A percentile compares a stretch with the other conserved stretches of the same genome.
Evolutionary conservation across 2,888 invertebrate genomes (phyloP).

Genomic region (Pyrgus malvae): DNA sequence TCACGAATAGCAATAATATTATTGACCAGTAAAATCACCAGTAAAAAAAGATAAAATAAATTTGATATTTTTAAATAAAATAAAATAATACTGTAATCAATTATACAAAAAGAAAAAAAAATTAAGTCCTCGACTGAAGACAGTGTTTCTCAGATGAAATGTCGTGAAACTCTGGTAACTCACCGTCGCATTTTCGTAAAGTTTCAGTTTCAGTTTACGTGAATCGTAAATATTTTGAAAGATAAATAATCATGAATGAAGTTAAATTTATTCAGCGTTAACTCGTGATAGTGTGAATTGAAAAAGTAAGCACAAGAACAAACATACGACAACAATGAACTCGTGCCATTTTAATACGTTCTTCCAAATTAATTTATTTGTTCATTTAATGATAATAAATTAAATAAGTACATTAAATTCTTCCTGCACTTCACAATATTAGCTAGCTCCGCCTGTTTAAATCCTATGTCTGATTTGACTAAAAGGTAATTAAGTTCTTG

Average conservation of each 20-base stretch:
- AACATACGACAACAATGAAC: background rate
- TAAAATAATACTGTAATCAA: background rate
- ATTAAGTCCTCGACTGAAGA: background rate
- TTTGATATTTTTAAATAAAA: background rate
- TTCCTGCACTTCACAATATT: too few relatives aligned
- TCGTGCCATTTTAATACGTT: background rate
- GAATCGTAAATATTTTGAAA: constrained; percentile 5
- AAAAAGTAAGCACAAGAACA: background rate
- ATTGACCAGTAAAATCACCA: too few relatives aligned
- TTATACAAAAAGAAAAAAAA: background rate
- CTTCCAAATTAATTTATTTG: background rate
- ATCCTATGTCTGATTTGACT: too few relatives aligned
- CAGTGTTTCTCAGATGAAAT: constrained; percentile 5
- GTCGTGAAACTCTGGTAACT: background rate
- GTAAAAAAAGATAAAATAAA: background rate
- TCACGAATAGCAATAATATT: background rate
- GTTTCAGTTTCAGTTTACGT: background rate
- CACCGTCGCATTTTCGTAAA: background rate
- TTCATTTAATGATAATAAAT: too few relatives aligned
- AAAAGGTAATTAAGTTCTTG: too few relatives aligned
- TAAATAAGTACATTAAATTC: too few relatives aligned
- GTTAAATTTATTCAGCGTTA: background rate
- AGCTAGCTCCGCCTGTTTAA: too few relatives aligned
- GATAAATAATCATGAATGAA: constrained; percentile 13
- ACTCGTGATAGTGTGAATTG: background rate